phyloP scores from a whole-genome alignment of 2,888 invertebrate species.

The Torymus texanus region DNA sequence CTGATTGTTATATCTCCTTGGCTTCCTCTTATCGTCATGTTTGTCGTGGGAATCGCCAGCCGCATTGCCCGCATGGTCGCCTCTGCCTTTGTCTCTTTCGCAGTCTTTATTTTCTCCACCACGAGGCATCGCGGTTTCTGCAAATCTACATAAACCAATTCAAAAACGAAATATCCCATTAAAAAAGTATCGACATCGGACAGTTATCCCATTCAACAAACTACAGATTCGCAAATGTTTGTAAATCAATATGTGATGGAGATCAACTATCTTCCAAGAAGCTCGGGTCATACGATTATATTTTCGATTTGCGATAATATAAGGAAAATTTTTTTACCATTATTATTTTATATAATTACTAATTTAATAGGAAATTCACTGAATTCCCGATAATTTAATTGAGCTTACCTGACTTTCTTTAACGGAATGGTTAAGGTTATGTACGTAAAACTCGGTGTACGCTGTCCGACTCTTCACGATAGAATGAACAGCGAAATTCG shows the following conservation, averaged over 20 bases:
- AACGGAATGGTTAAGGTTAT: conserved; percentile 42
- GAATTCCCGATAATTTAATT: neutral
- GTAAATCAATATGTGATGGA: neutral
- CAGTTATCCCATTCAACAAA: neutral
- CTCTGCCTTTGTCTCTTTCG: conserved; percentile 36
- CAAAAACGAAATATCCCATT: neutral
- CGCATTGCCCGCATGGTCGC: conserved; percentile 30
- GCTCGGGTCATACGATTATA: too few species aligned
- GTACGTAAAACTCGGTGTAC: conserved; percentile 20
- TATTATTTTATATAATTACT: too few species aligned
- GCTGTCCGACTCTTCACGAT: conserved; percentile 19
- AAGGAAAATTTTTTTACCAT: too few species aligned
- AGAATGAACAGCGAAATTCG: conserved; percentile 31
- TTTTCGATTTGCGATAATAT: too few species aligned
- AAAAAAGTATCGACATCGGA: too few species aligned
- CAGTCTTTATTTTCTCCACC: conserved; percentile 21
- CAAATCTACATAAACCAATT: neutral
- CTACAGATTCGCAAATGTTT: conserved; percentile 13
- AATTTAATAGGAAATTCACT: too few species aligned
- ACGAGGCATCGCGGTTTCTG: conserved; percentile 38
- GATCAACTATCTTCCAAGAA: too few species aligned
- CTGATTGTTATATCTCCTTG: conserved; percentile 21
- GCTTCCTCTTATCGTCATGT: conserved; percentile 43
- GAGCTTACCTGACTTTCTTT: conserved; percentile 32
- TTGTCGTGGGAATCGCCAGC: conserved; percentile 31